Evolutionary conservation across 2,797 vertebrate genomes (phyloP), one percentile per base, ranked within the genome.

Genomic region (Loris lydekkerianus): DNA sequence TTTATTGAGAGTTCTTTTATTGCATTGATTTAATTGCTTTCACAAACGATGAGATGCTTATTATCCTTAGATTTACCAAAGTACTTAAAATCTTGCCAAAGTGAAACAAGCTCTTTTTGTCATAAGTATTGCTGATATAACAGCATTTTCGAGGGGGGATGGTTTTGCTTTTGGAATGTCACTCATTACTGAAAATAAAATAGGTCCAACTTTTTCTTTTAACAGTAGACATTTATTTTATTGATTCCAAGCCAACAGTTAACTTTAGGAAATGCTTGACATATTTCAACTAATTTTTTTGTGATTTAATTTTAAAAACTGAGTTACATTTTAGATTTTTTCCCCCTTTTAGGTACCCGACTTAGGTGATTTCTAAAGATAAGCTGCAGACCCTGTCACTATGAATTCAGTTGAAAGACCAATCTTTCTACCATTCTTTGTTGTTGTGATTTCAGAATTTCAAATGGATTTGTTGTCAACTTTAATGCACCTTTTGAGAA

Each of bases 31-130:
- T 97, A 85, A 92, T 92, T 93, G 88, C 77, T 94, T 96, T 93
- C 92, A 83, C 80, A 93, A 95, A 96, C 92, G 94, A 84, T 69
- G 82, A 46, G 69, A 92, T 86, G 75, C 63, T 34, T 77, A 91
- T 93, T 95, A 82, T 60, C 70, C 58, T 96, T 82, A 87, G 90
- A 86, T 97, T 97, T 97, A 94, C 75, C 94, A 69, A 69, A 69
- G 20, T 86, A n/a, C 92, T 97, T 90, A 97, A 91, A 88, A 81
- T 92, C 87, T 92, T 97, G 93, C 96, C 95, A 90, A 92, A 97
- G 96, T 87, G 94, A 96, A 97, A 96, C 81, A 87, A 90, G 70
- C 75, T 40, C 67, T 92, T 93, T 92, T 86, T 60, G 77, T 96
- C 72, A 31, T 53, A 58, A 67, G 67, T 40, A 27, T 67, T 72